Base-by-base conservation (phyloP, 1,140 invertebrate genomes). In the Sarcophaga peregrina region DNA sequence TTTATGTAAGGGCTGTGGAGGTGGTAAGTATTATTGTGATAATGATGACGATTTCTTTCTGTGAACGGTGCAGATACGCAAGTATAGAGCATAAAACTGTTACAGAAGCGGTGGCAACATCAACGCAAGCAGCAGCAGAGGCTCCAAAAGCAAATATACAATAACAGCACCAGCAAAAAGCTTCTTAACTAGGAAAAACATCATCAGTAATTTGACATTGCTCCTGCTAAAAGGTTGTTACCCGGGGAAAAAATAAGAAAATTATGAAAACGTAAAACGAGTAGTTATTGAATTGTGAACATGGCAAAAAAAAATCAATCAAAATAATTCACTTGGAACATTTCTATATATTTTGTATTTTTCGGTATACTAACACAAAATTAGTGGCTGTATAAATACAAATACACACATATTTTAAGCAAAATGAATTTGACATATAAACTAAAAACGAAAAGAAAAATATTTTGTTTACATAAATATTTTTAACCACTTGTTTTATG, bases 141-240 rank as follows among this genome's bases (percentile, higher is more conserved):
- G 62, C 20, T 20, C 15, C 62, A 68, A 9, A 20, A 78, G 20
- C 73, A 75, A 45, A 37, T 37, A 37, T 37, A 37, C 11, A 58
- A 15, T 58, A 58, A 25, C n/a, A 78, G 47, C 47, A 78, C 75
- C 47, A 48, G 47, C 8, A 9, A 78, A 78, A 48, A 52, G 75
- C 17, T 50, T 50, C 8, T 11, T 50, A 50, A 52, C 75, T 52
- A 74, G 81, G 62, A 52, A 83, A 82, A 83, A 58, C 45, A 15
- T 25, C 82, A 84, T 86, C 87, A 89, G 88, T 89, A 87, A 86
- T 88, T 89, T 88, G 88, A 87, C 88, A 87, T 88, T 89, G 88
- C 86, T 89, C 86, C 87, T 86, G 85, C 85, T 84, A 86, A 87
- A 89, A 89, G 88, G 88, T 89, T 89, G 88, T 89, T 86, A 62